A percentile compares a stretch with the other conserved stretches of the same genome.
These are phyloP conservation scores for Pseudoatta argentina DNA, from an alignment of 1,140 invertebrate genomes.

Conservation along the genomic window DNA sequence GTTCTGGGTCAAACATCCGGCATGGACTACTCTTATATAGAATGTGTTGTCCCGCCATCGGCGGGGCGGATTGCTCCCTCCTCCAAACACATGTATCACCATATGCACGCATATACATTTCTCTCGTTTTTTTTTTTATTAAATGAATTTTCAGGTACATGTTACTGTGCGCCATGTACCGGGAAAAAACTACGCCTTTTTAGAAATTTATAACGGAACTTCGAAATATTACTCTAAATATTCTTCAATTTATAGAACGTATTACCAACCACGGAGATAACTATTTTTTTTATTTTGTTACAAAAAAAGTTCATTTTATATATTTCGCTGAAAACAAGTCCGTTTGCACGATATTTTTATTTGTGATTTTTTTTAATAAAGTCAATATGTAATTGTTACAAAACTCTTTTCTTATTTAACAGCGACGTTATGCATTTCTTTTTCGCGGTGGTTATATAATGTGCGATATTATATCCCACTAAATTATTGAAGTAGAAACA, in stretches of 20 bases:
- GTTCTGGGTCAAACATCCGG: slow-evolving; percentile 83
- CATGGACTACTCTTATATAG: slow-evolving; percentile 84
- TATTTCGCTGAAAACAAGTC: slow-evolving; percentile 23
- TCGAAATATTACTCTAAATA: not conserved
- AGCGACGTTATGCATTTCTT: not conserved
- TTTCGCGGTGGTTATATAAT: not conserved
- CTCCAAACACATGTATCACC: slow-evolving; percentile 75
- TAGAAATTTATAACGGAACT: not conserved
- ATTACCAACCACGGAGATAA: not conserved
- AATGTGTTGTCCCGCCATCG: slow-evolving; percentile 54
- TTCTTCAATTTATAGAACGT: not conserved
- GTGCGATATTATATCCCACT: not conserved
- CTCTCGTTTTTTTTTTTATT: slow-evolving; percentile 41
- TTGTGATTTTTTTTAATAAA: not conserved
- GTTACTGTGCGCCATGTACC: not conserved
- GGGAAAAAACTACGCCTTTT: not conserved
- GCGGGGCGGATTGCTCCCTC: slow-evolving; percentile 70
- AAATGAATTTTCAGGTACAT: slow-evolving; percentile 43
- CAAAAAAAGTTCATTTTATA: not conserved
- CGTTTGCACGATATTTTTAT: not conserved
- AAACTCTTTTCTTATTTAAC: not conserved
- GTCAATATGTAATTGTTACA: not conserved
- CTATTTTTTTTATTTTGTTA: slow-evolving; percentile 11
- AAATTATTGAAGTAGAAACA: slow-evolving; percentile 34
- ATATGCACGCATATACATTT: slow-evolving; percentile 73